These are phyloP conservation scores for Choloepus hoffmanni DNA, from an alignment of 2,113 vertebrate genomes.

Conservation along the genomic window DNA sequence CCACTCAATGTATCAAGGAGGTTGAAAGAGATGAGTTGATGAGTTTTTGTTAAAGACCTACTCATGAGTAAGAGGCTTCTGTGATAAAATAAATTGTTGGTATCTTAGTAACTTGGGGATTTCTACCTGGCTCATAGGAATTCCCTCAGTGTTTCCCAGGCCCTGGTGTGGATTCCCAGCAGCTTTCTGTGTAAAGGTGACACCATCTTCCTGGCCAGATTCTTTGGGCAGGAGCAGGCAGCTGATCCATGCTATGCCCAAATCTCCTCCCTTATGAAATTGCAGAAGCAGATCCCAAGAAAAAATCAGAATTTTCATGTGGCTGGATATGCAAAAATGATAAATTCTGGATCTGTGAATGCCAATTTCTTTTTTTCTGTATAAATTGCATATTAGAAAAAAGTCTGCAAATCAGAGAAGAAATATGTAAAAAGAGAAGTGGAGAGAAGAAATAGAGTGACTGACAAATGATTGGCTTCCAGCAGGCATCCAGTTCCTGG, in stretches of 20 bases:
- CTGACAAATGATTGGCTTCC: background rate
- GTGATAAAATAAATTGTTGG: background rate
- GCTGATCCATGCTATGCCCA: fast-evolving
- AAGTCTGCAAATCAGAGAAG: background rate
- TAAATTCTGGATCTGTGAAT: background rate
- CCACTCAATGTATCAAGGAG: background rate
- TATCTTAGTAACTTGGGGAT: background rate
- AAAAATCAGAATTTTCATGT: background rate
- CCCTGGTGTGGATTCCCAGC: background rate
- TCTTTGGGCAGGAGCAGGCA: background rate
- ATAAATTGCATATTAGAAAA: background rate
- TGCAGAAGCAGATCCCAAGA: background rate
- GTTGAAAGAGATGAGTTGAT: background rate
- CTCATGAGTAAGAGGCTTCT: fast-evolving
- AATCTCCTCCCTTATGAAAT: background rate
- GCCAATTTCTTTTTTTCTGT: background rate
- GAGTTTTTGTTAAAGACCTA: background rate
- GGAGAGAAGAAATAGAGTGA: background rate
- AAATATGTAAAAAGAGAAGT: background rate
- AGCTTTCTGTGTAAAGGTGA: too few species aligned
- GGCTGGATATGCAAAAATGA: background rate
- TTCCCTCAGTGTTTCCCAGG: background rate
- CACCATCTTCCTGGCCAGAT: too few species aligned
- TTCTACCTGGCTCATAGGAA: background rate
- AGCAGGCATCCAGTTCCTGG: background rate